These are phyloP conservation scores for Pegoplata infirma DNA, from an alignment of 2,888 invertebrate genomes.

Conservation along the genomic window DNA sequence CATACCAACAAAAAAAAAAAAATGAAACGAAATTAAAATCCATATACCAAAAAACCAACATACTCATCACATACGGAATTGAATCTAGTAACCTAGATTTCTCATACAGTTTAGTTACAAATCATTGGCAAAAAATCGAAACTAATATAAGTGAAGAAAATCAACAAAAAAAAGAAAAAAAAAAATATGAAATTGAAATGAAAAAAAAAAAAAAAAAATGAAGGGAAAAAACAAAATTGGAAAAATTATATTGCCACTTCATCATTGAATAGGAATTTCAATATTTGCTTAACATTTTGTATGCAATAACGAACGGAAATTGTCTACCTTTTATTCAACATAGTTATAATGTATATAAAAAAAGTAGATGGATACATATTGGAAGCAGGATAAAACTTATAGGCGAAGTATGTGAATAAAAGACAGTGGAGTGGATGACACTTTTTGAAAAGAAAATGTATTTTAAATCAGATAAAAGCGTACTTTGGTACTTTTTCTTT, in stretches of 20 bases:
- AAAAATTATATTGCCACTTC: constrained; percentile 61
- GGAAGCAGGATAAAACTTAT: not conserved
- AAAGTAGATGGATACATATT: not conserved
- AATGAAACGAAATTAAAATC: constrained; percentile 53
- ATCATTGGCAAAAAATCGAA: constrained; percentile 54
- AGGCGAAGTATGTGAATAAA: too few relatives aligned
- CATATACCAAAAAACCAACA: too few relatives aligned
- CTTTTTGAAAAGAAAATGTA: too few relatives aligned
- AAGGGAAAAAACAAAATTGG: not conserved
- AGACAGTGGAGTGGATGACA: too few relatives aligned
- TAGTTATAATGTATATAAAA: constrained; percentile 2
- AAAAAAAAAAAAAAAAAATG: not conserved
- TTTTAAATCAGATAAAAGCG: too few relatives aligned
- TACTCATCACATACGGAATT: constrained; percentile 3
- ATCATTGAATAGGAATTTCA: constrained; percentile 61
- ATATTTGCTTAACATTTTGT: constrained; percentile 61
- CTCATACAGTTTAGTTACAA: constrained; percentile 59
- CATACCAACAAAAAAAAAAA: constrained; percentile 69
- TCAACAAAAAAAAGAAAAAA: not conserved
- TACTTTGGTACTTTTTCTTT: too few relatives aligned
- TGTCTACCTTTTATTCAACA: constrained; percentile 52
- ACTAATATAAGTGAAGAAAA: constrained; percentile 23
- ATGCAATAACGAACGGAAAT: constrained; percentile 62
- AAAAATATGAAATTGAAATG: not conserved
- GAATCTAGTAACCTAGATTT: constrained; percentile 50